Base-by-base conservation (phyloP, 2,797 vertebrate genomes). In the Luscinia megarhynchos region DNA sequence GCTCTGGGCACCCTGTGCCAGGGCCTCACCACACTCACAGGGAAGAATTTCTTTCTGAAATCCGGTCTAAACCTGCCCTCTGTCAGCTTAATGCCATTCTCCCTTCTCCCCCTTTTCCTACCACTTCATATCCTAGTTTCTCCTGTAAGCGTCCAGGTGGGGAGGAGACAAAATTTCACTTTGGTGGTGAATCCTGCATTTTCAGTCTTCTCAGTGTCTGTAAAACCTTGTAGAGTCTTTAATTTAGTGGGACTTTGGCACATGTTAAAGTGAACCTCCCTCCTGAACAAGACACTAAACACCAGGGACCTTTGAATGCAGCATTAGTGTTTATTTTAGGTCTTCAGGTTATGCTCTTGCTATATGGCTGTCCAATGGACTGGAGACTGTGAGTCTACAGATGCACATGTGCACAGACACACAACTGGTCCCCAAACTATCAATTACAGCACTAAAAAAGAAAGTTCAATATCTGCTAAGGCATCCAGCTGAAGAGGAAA, bases 341-440 rank as follows among this genome's bases (percentile, higher is more conserved):
- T 76, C 74, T 91, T 75, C 2, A 0, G 66, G 78, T 74, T 91
- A 46, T 66, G 55, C 24, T 75, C 59, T 76, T 70, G 21, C 59
- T 1, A 0, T 38, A 51, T 27, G 61, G 50, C 15, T 68, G 30
- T 55, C 73, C 85, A 74, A 30, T 46, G 91, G 73, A 40, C 53
- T 73, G 91, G 84, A 87, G 89, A 13, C 74, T 74, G 32, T 8
- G 59, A 88, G 74, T 93, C 83, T 93, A 53, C 70, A 93, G 85
- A 90, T 84, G 34, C 12, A 50, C 63, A 50, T 27, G 14, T 72
- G 87, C 70, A 64, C 40, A 58, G 69, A 29, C 83, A 90, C 54
- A 94, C 22, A 78, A 38, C 87, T 77, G 62, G 34, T 79, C 87
- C 73, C 70, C 64, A 94, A 93, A 81, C 45, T 85, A 29, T 91